Conservation (phyloP, 2,888 invertebrate species). For the Clistopyga incitator region DNA sequence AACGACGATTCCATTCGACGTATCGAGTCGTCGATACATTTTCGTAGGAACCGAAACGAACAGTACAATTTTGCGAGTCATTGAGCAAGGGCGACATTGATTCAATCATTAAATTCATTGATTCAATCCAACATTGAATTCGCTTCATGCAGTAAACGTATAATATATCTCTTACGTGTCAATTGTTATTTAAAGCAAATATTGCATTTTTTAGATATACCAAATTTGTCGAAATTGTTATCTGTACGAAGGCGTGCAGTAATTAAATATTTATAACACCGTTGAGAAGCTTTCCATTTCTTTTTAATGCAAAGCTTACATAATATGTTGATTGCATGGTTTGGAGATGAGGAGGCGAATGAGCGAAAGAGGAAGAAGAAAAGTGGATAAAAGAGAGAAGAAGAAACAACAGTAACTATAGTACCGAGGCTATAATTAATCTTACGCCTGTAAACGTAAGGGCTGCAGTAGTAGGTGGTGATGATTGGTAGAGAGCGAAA, state of each 20-base stretch:
- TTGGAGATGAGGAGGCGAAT: neutral
- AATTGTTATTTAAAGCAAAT: slow-evolving; percentile 25
- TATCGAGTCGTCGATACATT: slow-evolving; percentile 72
- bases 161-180: neutral
- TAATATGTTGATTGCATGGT: neutral
- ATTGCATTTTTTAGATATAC: neutral
- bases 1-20: slow-evolving; percentile 73
- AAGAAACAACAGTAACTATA: slow-evolving; percentile 27
- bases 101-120: neutral
- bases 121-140: no score
- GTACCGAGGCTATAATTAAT: slow-evolving; percentile 45
- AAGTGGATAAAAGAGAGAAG: neutral
- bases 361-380: neutral
- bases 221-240: neutral
- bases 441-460: slow-evolving; percentile 34
- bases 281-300: neutral
- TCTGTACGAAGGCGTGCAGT: neutral
- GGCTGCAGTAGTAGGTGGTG: slow-evolving; percentile 21
- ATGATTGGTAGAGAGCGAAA: slow-evolving; percentile 36
- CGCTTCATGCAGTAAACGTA: neutral
- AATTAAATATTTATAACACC: neutral
- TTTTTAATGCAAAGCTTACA: neutral
- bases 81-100: slow-evolving; percentile 72
- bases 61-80: slow-evolving; percentile 74
- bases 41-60: slow-evolving; percentile 72